phyloP scores from a whole-genome alignment of 2,113 vertebrate genomes.

The Dermatemys mawii region DNA sequence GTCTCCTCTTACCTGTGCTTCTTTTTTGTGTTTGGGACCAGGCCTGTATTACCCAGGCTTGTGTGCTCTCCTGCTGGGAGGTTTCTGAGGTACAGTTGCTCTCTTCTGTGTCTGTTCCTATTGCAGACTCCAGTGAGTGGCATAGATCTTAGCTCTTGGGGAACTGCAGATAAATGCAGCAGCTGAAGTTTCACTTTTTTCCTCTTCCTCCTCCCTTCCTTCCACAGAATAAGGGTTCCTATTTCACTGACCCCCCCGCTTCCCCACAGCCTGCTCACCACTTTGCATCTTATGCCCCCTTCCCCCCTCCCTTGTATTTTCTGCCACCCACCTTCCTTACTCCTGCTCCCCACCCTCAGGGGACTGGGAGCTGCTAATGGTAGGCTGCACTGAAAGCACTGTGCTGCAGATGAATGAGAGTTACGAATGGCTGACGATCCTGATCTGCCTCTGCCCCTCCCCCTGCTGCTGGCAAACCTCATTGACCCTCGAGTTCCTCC shows the following conservation, averaged over 20 bases:
- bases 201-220: neutral
- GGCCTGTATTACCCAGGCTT: fast-evolving
- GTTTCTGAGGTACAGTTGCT: neutral
- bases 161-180: neutral
- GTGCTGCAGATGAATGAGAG: neutral
- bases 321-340: neutral
- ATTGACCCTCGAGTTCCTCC: neutral
- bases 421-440: neutral
- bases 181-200: neutral
- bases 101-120: neutral
- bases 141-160: neutral
- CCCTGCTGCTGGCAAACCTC: neutral
- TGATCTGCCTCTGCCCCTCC: neutral
- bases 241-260: neutral
- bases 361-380: neutral
- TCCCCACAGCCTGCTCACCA: neutral
- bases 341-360: neutral
- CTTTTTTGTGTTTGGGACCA: neutral
- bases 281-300: neutral
- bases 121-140: neutral
- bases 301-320: neutral
- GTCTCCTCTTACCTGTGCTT: neutral
- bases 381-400: neutral
- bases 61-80: neutral
- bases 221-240: neutral